Conservation (phyloP, 2,113 vertebrate species). For the Callaeas wilsoni region DNA sequence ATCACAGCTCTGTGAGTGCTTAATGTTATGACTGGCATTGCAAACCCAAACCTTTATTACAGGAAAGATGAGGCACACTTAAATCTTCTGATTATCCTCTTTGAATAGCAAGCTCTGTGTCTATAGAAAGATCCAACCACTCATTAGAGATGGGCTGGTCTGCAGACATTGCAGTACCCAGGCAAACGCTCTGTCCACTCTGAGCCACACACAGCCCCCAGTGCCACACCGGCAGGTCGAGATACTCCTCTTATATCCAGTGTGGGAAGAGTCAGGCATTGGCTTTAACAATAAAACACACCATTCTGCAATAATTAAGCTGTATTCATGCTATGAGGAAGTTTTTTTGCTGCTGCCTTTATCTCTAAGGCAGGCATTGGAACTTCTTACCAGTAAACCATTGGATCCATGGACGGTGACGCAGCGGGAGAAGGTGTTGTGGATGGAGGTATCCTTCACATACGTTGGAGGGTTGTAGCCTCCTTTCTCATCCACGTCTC, state of each 20-base stretch:
- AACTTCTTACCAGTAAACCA: constrained; percentile 88
- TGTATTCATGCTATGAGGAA: not conserved
- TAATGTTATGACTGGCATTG: not conserved
- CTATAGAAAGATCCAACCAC: not conserved
- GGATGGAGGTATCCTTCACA: constrained; percentile 85
- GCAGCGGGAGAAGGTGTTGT: constrained; percentile 93
- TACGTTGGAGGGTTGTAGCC: constrained; percentile 87
- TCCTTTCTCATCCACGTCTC: constrained; percentile 87
- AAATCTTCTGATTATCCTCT: constrained; percentile 18
- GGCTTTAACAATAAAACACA: not conserved
- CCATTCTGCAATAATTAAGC: not conserved
- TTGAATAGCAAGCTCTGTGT: not conserved
- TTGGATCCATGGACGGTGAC: constrained; percentile 92
- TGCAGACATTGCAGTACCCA: not conserved
- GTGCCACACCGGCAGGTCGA: not conserved
- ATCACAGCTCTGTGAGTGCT: not conserved
- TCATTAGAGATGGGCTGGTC: constrained; percentile 15
- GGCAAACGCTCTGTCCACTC: not conserved
- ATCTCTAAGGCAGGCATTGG: not conserved
- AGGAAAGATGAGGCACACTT: not conserved
- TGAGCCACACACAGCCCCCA: not conserved
- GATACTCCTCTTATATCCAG: not conserved
- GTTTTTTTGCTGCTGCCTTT: not conserved
- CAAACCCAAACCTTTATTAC: not conserved
- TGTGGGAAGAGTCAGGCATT: not conserved